Evolutionary conservation across 2,888 invertebrate species (phyloP).

Genomic region (Baronia brevicornis): DNA sequence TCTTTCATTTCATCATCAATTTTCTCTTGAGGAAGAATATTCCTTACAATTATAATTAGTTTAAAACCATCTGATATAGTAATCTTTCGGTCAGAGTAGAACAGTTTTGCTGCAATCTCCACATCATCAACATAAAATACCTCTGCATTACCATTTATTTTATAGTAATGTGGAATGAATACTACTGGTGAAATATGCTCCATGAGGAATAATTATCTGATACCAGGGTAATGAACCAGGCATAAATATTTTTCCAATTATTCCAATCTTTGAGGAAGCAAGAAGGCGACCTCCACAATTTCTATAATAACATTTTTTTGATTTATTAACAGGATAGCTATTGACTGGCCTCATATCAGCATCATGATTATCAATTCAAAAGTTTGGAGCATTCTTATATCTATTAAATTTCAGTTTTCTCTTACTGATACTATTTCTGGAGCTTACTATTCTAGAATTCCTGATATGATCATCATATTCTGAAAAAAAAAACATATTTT

Average conservation of each 20-base stretch:
- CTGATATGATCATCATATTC: slow-evolving; percentile 68
- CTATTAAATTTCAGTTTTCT: slow-evolving; percentile 57
- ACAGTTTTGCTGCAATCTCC: slow-evolving; percentile 81
- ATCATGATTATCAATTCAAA: slow-evolving; percentile 78
- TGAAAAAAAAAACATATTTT: no score
- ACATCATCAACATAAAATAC: slow-evolving; percentile 87
- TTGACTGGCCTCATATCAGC: slow-evolving; percentile 77
- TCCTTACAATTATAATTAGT: slow-evolving; percentile 78
- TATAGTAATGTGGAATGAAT: slow-evolving; percentile 80
- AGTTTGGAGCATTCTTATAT: slow-evolving; percentile 57
- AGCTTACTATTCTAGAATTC: slow-evolving; percentile 68
- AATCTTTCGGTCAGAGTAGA: slow-evolving; percentile 80
- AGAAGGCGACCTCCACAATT: slow-evolving; percentile 58
- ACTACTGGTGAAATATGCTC: slow-evolving; percentile 80
- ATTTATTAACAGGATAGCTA: slow-evolving; percentile 29
- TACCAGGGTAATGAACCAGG: slow-evolving; percentile 80
- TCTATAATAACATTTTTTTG: slow-evolving; percentile 34
- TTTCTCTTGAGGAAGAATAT: slow-evolving; percentile 78
- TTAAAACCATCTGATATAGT: slow-evolving; percentile 84
- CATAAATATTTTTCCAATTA: slow-evolving; percentile 58
- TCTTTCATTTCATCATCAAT: slow-evolving; percentile 81
- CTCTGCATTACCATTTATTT: slow-evolving; percentile 77
- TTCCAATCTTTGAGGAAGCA: slow-evolving; percentile 51
- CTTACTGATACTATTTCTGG: slow-evolving; percentile 67
- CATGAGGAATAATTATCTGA: slow-evolving; percentile 81